A percentile compares a stretch with the other conserved stretches of the same genome.
These are phyloP conservation scores for Apis florea DNA, from an alignment of 1,140 invertebrate species.

Conservation along the genomic window DNA sequence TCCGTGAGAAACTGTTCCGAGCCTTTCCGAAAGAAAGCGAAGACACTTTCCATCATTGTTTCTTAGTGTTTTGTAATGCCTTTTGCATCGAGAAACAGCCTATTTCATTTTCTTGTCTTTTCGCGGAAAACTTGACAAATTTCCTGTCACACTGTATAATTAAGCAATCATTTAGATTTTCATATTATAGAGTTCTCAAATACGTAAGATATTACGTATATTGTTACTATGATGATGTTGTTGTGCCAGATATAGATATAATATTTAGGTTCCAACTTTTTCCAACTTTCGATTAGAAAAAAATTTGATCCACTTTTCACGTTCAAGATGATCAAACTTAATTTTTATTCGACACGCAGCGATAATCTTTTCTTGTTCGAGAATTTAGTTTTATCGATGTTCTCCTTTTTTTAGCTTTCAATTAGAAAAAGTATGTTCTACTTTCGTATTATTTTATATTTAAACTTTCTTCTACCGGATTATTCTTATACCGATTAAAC, in stretches of 20 bases:
- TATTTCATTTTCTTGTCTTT: neutral
- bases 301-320: neutral
- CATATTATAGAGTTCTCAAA: neutral
- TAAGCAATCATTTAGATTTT: constrained; percentile 1
- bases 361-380: neutral
- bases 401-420: constrained; percentile 21
- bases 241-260: neutral
- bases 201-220: neutral
- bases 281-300: neutral
- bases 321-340: neutral
- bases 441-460: neutral
- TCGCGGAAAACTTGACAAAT: constrained; percentile 9
- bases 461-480: neutral
- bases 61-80: constrained; percentile 3
- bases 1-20: constrained; percentile 27
- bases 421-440: constrained; percentile 2
- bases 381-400: neutral
- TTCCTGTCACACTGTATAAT: neutral
- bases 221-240: neutral
- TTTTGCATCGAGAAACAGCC: neutral
- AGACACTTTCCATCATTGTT: constrained; percentile 50
- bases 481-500: too few species aligned
- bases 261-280: neutral
- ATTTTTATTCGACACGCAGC: neutral
- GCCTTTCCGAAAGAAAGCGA: constrained; percentile 44